Conservation (phyloP, 2,888 invertebrate species). For the Ypsolopha scabrella region DNA sequence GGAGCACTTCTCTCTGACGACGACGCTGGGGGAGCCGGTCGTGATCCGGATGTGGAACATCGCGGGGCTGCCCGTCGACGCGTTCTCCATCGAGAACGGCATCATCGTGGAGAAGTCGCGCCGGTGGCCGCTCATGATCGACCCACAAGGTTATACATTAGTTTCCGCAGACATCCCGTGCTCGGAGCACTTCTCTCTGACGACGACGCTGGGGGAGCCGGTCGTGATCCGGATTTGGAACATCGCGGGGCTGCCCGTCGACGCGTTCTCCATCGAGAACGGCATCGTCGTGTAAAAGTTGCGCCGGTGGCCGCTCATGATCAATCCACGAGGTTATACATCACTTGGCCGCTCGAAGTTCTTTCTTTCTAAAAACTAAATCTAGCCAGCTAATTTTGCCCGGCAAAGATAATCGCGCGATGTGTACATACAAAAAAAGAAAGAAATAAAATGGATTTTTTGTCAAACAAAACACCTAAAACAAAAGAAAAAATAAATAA, state of each 20-base stretch:
- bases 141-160: slow-evolving; percentile 88
- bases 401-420: too few species aligned
- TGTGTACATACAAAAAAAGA: too few species aligned
- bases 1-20: slow-evolving; percentile 77
- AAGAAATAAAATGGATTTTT: too few species aligned
- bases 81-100: slow-evolving; percentile 93
- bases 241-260: slow-evolving; percentile 89
- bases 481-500: too few species aligned
- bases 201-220: slow-evolving; percentile 84
- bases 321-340: slow-evolving; percentile 90
- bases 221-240: slow-evolving; percentile 91
- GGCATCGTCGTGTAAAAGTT: slow-evolving; percentile 91
- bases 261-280: slow-evolving; percentile 92
- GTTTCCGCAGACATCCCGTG: slow-evolving; percentile 74
- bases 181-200: slow-evolving; percentile 79
- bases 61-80: slow-evolving; percentile 89
- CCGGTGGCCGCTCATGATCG: slow-evolving; percentile 94
- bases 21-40: slow-evolving; percentile 87
- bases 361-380: too few species aligned
- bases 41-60: slow-evolving; percentile 91
- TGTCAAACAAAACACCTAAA: too few species aligned
- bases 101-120: slow-evolving; percentile 89
- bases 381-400: too few species aligned
- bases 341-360: too few species aligned
- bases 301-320: slow-evolving; percentile 91